Evolutionary conservation across 1,140 invertebrate species (phyloP).

Genomic region (Chlorops oryzae): DNA sequence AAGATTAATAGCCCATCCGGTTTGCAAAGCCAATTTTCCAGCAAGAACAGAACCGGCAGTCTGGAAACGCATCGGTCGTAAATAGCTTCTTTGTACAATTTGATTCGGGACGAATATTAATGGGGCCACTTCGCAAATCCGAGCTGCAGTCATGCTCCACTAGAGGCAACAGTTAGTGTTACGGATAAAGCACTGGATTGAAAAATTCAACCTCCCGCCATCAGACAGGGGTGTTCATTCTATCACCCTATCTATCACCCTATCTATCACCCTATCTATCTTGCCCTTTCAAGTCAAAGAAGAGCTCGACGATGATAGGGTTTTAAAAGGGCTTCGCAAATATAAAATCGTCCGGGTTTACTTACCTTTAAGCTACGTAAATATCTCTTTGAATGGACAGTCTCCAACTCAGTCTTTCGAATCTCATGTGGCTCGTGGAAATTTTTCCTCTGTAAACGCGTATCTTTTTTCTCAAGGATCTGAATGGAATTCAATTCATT

Average conservation of each 20-base stretch:
- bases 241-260: too few species aligned
- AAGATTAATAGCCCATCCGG: conserved; percentile 85
- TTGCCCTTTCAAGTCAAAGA: too few species aligned
- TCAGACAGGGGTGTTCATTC: too few species aligned
- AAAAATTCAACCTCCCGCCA: too few species aligned
- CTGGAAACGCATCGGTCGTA: conserved; percentile 72
- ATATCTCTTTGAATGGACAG: conserved; percentile 69
- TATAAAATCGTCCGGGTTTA: too few species aligned
- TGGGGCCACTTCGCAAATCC: conserved; percentile 70
- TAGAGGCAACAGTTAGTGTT: conserved; percentile 38
- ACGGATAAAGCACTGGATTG: too few species aligned
- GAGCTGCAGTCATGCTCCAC: conserved; percentile 72
- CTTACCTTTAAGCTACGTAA: conserved; percentile 64
- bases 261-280: too few species aligned
- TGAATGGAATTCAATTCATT: too few species aligned
- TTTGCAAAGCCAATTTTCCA: conserved; percentile 69
- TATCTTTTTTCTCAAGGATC: not conserved
- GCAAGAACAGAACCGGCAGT: conserved; percentile 77
- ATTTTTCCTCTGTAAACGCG: conserved; percentile 52
- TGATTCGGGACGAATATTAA: conserved; percentile 71
- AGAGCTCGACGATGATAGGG: too few species aligned
- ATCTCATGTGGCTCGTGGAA: conserved; percentile 64
- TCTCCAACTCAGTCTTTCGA: conserved; percentile 59
- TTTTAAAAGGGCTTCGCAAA: conserved; percentile 5
- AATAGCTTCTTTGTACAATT: conserved; percentile 67